Percentiles rank a stretch among this genome's conserved stretches.
phyloP scores from a whole-genome alignment of 2,797 vertebrate species.

The Onychomys leucogaster region DNA sequence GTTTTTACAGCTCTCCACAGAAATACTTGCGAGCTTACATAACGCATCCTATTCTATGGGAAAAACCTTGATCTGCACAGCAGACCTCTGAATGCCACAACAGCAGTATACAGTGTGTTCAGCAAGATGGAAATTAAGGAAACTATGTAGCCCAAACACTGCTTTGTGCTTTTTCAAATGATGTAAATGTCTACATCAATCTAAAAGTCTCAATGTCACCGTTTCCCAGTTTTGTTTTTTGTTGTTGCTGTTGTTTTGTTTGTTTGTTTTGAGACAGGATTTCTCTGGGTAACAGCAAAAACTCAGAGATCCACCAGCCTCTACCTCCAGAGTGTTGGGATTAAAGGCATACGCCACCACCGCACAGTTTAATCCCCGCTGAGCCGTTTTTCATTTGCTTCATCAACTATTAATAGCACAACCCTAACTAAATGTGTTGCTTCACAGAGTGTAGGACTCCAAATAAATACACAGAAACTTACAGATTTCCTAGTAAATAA shows the following conservation, averaged over 20 bases:
- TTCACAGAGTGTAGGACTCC: neutral
- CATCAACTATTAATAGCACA: slow-evolving; percentile 19
- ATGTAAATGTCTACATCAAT: slow-evolving; percentile 45
- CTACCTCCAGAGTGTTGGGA: neutral
- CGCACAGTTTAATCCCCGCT: slow-evolving; percentile 19
- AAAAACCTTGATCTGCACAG: neutral
- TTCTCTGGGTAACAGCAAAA: neutral
- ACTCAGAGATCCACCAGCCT: neutral
- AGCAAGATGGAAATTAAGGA: slow-evolving; percentile 16
- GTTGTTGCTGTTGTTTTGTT: neutral
- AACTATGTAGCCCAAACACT: slow-evolving; percentile 14
- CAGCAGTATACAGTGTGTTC: neutral
- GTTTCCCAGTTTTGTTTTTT: neutral
- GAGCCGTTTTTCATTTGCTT: slow-evolving; percentile 53
- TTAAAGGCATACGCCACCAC: neutral
- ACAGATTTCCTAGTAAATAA: slow-evolving; percentile 38
- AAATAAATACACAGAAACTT: slow-evolving; percentile 4
- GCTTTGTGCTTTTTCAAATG: slow-evolving; percentile 18
- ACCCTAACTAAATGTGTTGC: neutral
- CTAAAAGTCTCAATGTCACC: neutral
- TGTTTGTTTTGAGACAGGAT: neutral
- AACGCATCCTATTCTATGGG: neutral
- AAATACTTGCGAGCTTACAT: neutral
- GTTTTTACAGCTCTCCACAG: neutral
- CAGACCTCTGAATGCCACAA: neutral